These are phyloP conservation scores for Grallaria varia DNA, from an alignment of 2,113 vertebrate genomes.

Conservation along the genomic window DNA sequence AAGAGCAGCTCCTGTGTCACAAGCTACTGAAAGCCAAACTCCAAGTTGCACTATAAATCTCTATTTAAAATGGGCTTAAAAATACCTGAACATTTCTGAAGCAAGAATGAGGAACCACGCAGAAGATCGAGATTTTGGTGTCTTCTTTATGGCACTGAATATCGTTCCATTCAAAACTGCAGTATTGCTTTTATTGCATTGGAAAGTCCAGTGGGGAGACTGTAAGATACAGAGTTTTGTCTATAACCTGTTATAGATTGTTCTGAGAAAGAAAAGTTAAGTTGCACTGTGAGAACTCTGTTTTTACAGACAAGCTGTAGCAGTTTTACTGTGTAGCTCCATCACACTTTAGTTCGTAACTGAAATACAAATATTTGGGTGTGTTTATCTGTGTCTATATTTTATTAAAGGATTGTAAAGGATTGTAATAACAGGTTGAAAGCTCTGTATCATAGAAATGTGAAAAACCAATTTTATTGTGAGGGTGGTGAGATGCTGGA, in stretches of 20 bases:
- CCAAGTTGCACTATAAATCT: not conserved
- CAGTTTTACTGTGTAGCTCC: not conserved
- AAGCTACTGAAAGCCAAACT: not conserved
- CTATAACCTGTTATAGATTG: not conserved
- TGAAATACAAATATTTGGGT: not conserved
- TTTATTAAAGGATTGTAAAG: not conserved
- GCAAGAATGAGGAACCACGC: not conserved
- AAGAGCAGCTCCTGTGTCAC: not conserved
- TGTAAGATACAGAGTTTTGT: not conserved
- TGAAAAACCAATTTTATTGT: not conserved
- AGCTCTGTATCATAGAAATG: not conserved
- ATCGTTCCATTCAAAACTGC: not conserved
- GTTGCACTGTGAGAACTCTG: not conserved
- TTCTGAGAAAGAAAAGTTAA: not conserved
- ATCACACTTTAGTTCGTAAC: not conserved
- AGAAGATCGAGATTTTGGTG: not conserved
- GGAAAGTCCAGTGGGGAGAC: not conserved
- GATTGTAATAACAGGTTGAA: too few relatives aligned
- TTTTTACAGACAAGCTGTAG: not conserved
- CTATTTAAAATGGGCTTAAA: not conserved
- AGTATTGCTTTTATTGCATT: not conserved
- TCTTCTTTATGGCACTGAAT: not conserved
- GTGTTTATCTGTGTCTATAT: not conserved
- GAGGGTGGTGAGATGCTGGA: accelerated
- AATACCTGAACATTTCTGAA: not conserved